These are phyloP conservation scores for Nipponia nippon DNA, from an alignment of 2,113 vertebrate genomes.

Conservation along the genomic window DNA sequence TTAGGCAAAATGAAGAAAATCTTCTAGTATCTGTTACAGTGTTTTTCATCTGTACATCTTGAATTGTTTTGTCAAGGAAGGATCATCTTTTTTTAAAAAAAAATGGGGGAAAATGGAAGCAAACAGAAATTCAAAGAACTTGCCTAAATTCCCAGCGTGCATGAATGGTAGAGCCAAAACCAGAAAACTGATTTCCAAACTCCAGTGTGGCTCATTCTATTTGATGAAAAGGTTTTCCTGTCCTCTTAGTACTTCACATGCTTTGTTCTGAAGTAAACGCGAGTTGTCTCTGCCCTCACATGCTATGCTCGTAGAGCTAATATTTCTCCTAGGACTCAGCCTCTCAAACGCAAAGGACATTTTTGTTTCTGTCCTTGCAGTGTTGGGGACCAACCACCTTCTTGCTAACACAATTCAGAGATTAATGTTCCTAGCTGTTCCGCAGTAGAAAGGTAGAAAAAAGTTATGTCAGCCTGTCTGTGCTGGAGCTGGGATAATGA, in stretches of 20 bases:
- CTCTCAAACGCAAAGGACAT: background rate
- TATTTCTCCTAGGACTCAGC: background rate
- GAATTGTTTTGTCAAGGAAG: background rate
- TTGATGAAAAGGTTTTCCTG: background rate
- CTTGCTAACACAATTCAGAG: background rate
- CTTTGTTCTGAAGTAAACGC: background rate
- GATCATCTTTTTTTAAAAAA: background rate
- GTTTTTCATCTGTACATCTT: background rate
- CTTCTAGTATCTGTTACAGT: background rate
- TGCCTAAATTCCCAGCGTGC: background rate
- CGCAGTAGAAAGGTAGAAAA: background rate
- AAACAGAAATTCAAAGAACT: background rate
- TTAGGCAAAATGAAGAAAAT: conserved; percentile 14
- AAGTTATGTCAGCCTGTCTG: background rate
- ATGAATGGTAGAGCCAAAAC: background rate
- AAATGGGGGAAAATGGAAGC: background rate
- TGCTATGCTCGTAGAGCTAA: background rate
- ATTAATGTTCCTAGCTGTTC: background rate
- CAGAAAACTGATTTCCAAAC: background rate
- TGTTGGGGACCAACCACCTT: background rate
- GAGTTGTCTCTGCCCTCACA: background rate
- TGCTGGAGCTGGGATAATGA: background rate
- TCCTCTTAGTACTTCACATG: background rate
- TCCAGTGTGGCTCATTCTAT: background rate
- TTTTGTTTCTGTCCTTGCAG: background rate